phyloP scores from a whole-genome alignment of 2,797 vertebrate species.

The Pipistrellus pygmaeus region DNA sequence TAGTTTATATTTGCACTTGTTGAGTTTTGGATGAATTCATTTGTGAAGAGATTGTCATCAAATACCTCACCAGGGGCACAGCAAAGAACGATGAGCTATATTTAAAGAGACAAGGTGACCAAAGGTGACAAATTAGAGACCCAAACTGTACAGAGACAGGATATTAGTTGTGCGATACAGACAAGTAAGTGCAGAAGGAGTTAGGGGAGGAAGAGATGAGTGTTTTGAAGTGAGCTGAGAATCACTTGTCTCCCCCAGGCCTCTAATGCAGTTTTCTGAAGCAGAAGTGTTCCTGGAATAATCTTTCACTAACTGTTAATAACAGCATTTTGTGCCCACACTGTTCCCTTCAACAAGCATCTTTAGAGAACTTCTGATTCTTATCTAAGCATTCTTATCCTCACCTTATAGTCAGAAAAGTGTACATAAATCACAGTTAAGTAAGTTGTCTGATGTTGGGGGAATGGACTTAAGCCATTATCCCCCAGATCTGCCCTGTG shows the following conservation, averaged over 20 bases:
- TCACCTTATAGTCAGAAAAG: constrained; percentile 21
- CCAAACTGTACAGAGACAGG: constrained; percentile 14
- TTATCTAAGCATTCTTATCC: constrained; percentile 51
- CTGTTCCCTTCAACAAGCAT: constrained; percentile 59
- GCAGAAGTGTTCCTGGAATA: not conserved
- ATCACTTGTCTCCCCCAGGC: constrained; percentile 40
- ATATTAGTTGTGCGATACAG: not conserved
- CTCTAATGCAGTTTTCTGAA: constrained; percentile 27
- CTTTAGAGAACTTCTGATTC: constrained; percentile 59
- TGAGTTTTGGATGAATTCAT: not conserved
- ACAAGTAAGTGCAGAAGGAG: not conserved
- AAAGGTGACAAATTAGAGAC: not conserved
- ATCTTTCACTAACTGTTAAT: not conserved
- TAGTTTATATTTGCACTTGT: not conserved
- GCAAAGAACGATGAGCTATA: not conserved
- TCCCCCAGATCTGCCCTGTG: not conserved
- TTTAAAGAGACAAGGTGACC: constrained; percentile 38
- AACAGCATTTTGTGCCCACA: not conserved
- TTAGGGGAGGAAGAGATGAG: not conserved
- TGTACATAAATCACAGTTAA: constrained; percentile 21
- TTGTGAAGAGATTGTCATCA: not conserved
- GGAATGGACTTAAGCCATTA: constrained; percentile 34
- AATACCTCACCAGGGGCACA: not conserved
- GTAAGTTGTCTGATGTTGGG: not conserved
- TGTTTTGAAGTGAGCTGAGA: constrained; percentile 61